Evolutionary conservation across 2,113 vertebrate genomes (phyloP).

Genomic region (Pseudolaguvia tuberculata): DNA sequence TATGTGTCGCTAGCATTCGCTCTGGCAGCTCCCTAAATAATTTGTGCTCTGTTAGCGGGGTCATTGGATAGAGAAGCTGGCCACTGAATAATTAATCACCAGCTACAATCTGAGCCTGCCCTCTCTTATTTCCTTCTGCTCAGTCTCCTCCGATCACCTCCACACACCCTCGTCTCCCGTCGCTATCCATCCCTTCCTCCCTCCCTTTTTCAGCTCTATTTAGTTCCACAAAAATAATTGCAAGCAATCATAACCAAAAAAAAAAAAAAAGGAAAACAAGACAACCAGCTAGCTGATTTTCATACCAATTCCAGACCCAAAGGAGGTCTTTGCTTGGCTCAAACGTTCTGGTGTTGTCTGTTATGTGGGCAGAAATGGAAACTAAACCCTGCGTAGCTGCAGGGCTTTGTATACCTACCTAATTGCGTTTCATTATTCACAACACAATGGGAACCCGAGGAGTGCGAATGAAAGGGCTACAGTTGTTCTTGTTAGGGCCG

Average conservation of each 20-base stretch:
- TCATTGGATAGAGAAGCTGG: slow-evolving; percentile 72
- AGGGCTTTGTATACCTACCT: slow-evolving; percentile 67
- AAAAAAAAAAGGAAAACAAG: neutral
- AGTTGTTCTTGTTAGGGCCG: slow-evolving; percentile 63
- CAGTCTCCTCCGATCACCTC: slow-evolving; percentile 54
- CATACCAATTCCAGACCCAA: slow-evolving; percentile 58
- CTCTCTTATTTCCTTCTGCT: slow-evolving; percentile 67
- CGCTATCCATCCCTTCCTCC: neutral
- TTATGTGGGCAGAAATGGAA: slow-evolving; percentile 58
- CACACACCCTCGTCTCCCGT: slow-evolving; percentile 36
- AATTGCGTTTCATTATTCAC: slow-evolving; percentile 73
- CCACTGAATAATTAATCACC: slow-evolving; percentile 71
- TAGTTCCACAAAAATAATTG: slow-evolving; percentile 60
- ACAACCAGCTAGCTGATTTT: slow-evolving; percentile 44
- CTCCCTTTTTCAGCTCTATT: slow-evolving; percentile 54
- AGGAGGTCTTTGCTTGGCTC: slow-evolving; percentile 48
- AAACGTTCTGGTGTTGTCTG: slow-evolving; percentile 21
- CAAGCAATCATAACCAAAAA: slow-evolving; percentile 41
- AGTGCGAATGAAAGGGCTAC: slow-evolving; percentile 64
- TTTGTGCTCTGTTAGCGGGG: slow-evolving; percentile 72
- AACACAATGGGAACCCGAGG: slow-evolving; percentile 65
- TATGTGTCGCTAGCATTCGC: slow-evolving; percentile 59
- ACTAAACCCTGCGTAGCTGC: slow-evolving; percentile 60
- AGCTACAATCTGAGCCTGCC: slow-evolving; percentile 70
- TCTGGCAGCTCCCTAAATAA: slow-evolving; percentile 75